Percentiles rank a stretch among this genome's conserved stretches.
Evolutionary conservation across 2,113 vertebrate genomes (phyloP).

Genomic region (Sinocyclocheilus maitianheensis): DNA sequence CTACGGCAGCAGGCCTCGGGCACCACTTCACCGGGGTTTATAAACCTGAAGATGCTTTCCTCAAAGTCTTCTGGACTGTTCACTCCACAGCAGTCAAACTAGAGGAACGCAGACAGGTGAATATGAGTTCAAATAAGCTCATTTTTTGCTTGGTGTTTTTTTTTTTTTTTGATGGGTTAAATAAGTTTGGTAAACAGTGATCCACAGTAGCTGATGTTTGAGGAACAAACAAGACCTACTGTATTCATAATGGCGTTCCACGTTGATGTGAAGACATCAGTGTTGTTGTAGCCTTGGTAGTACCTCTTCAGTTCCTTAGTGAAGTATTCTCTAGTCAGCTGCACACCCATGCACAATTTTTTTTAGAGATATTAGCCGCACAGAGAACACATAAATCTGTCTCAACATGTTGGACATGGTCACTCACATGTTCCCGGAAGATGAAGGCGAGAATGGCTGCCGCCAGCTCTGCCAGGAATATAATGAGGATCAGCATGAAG

Average conservation of each 20-base stretch:
- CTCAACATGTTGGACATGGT: neutral
- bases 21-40: constrained; percentile 68
- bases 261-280: constrained; percentile 86
- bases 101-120: constrained; percentile 23
- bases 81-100: constrained; percentile 97
- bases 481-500: constrained; percentile 94
- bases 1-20: constrained; percentile 89
- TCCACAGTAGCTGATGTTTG: neutral
- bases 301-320: constrained; percentile 90
- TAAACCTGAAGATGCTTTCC: constrained; percentile 73
- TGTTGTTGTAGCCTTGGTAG: constrained; percentile 88
- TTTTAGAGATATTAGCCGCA: neutral
- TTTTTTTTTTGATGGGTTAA: no score
- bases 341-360: constrained; percentile 1
- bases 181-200: neutral
- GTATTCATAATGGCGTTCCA: constrained; percentile 96
- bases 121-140: neutral
- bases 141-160: neutral
- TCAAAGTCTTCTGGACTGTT: constrained; percentile 92
- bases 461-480: constrained; percentile 93
- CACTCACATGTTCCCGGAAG: constrained; percentile 91
- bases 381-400: neutral
- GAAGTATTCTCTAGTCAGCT: constrained; percentile 94
- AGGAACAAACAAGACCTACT: constrained; percentile 72
- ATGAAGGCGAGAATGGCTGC: constrained; percentile 92